Base-by-base conservation (phyloP, 2,888 invertebrate genomes). In the Drosophila acutilabella region DNA sequence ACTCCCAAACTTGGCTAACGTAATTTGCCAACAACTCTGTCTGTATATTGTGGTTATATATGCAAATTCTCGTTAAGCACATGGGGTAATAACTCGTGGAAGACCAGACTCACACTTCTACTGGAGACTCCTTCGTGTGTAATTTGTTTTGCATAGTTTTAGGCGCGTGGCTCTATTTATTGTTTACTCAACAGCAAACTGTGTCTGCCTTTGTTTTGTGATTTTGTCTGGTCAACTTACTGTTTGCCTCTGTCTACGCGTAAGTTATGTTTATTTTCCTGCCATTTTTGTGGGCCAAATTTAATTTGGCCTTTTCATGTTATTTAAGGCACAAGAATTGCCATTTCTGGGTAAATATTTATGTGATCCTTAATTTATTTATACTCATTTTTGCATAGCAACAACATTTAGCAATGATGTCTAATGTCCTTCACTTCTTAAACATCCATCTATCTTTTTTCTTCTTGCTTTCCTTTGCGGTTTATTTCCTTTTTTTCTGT, bases 81-180 rank as follows among this genome's bases (percentile, higher is more conserved):
- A 38, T 38, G 16, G 13, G 57, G 64, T 56, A 52, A 48, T 74
- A 68, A 53, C 30, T 74, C 61, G 42, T 20, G 40, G 14, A 59
- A 65, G 59, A 18, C 67, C 57, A n/a, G 54, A 60, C 51, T 38
- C 33, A 44, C 40, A 44, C 40, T 44, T 38, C 45, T 30, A 10
- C 18, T 20, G 30, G n/a, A 52, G 36, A 13, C 42, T 50, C n/a
- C 36, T 51, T 47, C 33, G 45, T 71, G 41, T 67, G 64, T 73
- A 88, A 82, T 88, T 80, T 88, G 75, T 74, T 71, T 78, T 69
- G 84, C 89, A 89, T 83, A 84, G 84, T 89, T 83, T 53, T 51
- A 64, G 87, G 84, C 87, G 89, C 87, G 78, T 89, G 75, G 72
- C 65, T 59, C 64, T 65, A 73, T 84, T 87, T 89, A 89, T 87